phyloP scores from a whole-genome alignment of 2,113 vertebrate genomes.

The Oxygymnocypris stewartii region DNA sequence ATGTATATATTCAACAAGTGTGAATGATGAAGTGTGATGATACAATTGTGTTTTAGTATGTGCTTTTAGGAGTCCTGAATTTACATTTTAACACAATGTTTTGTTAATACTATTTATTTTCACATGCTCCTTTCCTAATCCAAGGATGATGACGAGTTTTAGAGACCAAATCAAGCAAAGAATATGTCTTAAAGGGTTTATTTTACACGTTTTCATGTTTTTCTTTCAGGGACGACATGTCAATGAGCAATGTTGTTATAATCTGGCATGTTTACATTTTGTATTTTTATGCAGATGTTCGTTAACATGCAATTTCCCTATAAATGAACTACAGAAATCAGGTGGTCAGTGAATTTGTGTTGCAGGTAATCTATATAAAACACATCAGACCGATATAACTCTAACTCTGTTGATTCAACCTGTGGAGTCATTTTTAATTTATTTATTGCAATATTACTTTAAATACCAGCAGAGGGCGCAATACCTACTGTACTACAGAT shows the following conservation, averaged over 20 bases:
- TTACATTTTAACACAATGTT: background rate
- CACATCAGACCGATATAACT: no score
- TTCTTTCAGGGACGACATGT: background rate
- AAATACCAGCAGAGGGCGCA: no score
- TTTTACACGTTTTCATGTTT: background rate
- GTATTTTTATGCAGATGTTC: conserved; percentile 2
- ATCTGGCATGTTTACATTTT: background rate
- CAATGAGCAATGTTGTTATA: background rate
- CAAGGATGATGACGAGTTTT: background rate
- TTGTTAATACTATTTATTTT: background rate
- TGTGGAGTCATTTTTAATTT: no score
- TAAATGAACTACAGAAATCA: background rate
- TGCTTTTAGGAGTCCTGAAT: background rate
- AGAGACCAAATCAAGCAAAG: background rate
- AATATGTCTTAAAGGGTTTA: background rate
- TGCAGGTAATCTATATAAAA: background rate
- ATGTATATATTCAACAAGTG: background rate
- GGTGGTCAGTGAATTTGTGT: background rate
- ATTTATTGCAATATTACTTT: no score
- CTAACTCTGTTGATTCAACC: no score
- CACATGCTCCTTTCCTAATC: background rate
- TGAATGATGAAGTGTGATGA: background rate
- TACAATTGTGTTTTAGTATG: background rate
- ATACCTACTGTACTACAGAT: no score
- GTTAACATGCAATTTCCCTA: background rate